phyloP scores from a whole-genome alignment of 92 coral and sea anemone species.

The Micromussa lordhowensis region DNA sequence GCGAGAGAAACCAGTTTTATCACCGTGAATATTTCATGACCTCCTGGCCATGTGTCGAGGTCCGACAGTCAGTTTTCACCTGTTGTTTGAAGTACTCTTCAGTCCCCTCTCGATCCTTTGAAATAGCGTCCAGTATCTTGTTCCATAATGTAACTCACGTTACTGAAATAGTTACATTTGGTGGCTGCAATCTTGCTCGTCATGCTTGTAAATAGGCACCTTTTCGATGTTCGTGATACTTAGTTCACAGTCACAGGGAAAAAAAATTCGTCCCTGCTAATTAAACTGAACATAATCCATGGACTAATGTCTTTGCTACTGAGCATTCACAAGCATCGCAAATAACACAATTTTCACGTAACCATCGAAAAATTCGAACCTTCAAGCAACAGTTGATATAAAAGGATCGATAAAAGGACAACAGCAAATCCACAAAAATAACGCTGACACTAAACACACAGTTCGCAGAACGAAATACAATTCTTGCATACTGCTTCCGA shows the following conservation, averaged over 20 bases:
- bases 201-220: neutral
- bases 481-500: constrained; percentile 43
- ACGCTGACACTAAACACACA: constrained; percentile 20
- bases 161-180: too few relatives aligned
- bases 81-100: neutral
- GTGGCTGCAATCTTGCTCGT: neutral
- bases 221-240: neutral
- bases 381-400: neutral
- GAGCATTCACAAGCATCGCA: neutral
- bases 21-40: constrained; percentile 2
- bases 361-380: neutral
- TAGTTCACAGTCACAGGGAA: neutral
- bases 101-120: neutral
- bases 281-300: too few relatives aligned
- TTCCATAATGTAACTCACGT: neutral
- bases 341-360: too few relatives aligned
- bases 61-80: neutral
- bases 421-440: constrained; percentile 51
- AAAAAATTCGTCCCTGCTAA: neutral
- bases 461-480: constrained; percentile 48
- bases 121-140: neutral
- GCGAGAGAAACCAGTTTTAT: constrained; percentile 7
- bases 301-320: neutral
- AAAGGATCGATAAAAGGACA: constrained; percentile 63
- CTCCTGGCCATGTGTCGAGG: neutral